Base-by-base conservation (phyloP, 1,140 invertebrate genomes). In the Drosophila mayri region DNA sequence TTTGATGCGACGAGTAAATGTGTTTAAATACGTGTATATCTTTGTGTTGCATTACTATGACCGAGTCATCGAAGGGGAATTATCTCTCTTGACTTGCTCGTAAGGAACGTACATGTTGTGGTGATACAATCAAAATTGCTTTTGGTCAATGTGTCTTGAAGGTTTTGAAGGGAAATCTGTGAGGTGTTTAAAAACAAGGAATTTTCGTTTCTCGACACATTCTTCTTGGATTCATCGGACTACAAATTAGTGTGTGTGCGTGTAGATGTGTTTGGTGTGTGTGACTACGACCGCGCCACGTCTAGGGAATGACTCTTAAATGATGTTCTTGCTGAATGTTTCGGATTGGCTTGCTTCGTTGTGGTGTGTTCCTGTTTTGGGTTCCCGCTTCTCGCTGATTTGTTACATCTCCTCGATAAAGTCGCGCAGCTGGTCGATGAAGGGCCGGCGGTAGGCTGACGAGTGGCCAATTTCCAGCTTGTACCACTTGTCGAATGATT, bases 401-500 rank as follows among this genome's bases (percentile, higher is more conserved):
- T 49, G 20, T 54, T 50, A 85, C 64, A 90, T 75, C 20, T 90
- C 64, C 43, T 81, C 75, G 16, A 90, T 85, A 43, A 90, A 85
- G n/a, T 49, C 35, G 11, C 81, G 75, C 50, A 90, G 50, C 25
- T 79, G 83, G 46, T 70, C 79, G 30, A 79, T 76, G 0, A 90
- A 64, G 1, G 67, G 57, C 20, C 74, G 55, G 3, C 70, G 74
- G 43, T 67, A 72, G 25, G 32, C 40, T 6, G 55, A 57, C 8
- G 70, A 67, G 35, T 85, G 74, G 6, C 66, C 71, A 1, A 66
- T 57, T 40, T 90, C 81, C 44, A 77, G 75, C 52, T 88, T 83
- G 9, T 86, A 73, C 87, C 87, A 90, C 41, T 91, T 91, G 43
- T 91, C 73, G 35, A 90, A 90, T 0, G 87, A 91, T 20, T 90